Conservation (phyloP, 37 sponge, comb jelly and placozoan species). For the Axinella damicornis region DNA sequence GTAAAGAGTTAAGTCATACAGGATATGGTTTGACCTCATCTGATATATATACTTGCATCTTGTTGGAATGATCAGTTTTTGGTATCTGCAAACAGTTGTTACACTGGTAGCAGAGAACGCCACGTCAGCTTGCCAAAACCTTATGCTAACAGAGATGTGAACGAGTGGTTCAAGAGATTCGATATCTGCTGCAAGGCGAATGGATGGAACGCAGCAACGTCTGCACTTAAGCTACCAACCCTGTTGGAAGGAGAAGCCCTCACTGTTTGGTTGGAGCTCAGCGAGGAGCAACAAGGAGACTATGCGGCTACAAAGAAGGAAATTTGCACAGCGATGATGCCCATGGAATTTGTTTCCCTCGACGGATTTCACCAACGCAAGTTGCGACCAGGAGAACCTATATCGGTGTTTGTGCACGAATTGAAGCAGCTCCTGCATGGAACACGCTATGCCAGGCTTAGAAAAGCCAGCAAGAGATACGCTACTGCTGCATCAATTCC, state of each 20-base stretch:
- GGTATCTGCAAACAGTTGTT: too few species aligned
- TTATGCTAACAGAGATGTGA: conserved; percentile 26
- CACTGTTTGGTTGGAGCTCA: conserved; percentile 47
- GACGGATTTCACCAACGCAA: conserved; percentile 51
- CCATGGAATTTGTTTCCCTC: conserved; percentile 21
- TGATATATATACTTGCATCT: too few species aligned
- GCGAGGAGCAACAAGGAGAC: conserved; percentile 5
- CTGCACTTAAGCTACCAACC: conserved; percentile 41
- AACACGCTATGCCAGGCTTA: conserved; percentile 65
- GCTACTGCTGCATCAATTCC: conserved; percentile 60
- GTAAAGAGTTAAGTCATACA: too few species aligned
- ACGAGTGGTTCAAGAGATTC: conserved; percentile 36
- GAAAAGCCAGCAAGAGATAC: conserved; percentile 30
- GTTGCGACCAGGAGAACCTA: conserved; percentile 33
- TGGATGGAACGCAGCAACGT: conserved; percentile 32
- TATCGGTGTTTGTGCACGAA: conserved; percentile 48
- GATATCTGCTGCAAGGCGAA: conserved; percentile 49
- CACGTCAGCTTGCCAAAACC: conserved; percentile 36
- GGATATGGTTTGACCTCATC: too few species aligned
- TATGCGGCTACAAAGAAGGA: neutral
- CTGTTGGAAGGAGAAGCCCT: conserved; percentile 61
- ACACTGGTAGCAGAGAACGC: conserved; percentile 74
- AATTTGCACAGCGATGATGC: neutral
- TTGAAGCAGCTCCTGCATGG: conserved; percentile 34
- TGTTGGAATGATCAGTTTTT: too few species aligned